Evolutionary conservation across 2,888 invertebrate species (phyloP), one percentile per base, ranked within the genome.

Genomic region (Operophtera brumata): DNA sequence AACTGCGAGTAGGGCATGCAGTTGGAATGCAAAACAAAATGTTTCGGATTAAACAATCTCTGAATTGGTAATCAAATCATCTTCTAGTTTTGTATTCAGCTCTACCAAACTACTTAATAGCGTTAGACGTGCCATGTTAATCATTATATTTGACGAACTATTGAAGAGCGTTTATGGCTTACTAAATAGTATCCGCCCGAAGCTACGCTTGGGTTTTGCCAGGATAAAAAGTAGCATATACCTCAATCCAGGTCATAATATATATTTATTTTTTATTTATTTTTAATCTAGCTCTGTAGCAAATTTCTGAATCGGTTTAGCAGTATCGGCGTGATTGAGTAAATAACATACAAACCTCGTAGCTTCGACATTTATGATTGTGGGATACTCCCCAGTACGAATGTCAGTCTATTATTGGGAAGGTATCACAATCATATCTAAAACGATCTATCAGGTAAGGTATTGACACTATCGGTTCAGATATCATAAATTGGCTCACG

Each of bases 401-500:
- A n/a, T 32, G 28, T 40, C 20, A 34, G 20, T 9, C n/a, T n/a
- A n/a, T 28, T 14, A 40, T 37, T 28, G 37, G 25, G 34, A 40
- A 34, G 39, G 11, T 42, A 36, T 48, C 42, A 48, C 30, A 7
- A 6, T 63, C 54, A 52, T 63, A 66, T 66, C 56, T 58, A 48
- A 58, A 59, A 57, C 54, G 61, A 73, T 75, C 64, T 68, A 63
- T 65, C 61, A 57, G 61, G 63, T 64, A 62, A 57, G 61, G 63
- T 64, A 62, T 68, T 75, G 73, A 74, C 72, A 75, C 66, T 79
- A 78, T 78, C 78, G 59, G 59, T 69, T 68, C 71, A 69, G 68
- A 64, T 68, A 81, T 80, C 77, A 75, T 73, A 78, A 80, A 78
- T 82, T 81, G 77, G 72, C 67, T 76, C 73, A 74, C 70, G 68